A percentile compares a stretch with the other conserved stretches of the same genome.
Conservation (phyloP, 1,140 invertebrate species). For the Drosophila sp. region DNA sequence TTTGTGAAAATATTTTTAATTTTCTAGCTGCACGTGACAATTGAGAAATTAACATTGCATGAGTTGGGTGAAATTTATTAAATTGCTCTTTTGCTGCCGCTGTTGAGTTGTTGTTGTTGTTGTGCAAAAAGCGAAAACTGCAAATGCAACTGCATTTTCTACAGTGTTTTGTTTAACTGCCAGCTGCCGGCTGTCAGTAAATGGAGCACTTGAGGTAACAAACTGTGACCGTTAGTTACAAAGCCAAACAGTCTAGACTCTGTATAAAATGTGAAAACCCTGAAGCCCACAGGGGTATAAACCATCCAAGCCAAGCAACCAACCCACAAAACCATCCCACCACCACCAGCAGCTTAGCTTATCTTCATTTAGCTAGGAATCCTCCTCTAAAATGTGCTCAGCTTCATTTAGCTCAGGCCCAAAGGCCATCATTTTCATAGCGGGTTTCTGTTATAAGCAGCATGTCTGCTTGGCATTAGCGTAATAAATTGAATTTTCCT, state of each 20-base stretch:
- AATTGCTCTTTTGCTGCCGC: slow-evolving; percentile 6
- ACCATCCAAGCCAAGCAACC: neutral
- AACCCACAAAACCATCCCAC: neutral
- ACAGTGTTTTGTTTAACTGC: slow-evolving; percentile 2
- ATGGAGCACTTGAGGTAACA: slow-evolving; percentile 44
- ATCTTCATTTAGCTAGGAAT: slow-evolving; percentile 4
- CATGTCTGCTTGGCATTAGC: slow-evolving; percentile 6
- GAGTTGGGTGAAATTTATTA: slow-evolving; percentile 29
- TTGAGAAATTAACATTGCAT: slow-evolving; percentile 65
- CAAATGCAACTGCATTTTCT: slow-evolving; percentile 19
- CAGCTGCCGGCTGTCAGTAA: slow-evolving; percentile 18
- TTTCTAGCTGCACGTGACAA: slow-evolving; percentile 35
- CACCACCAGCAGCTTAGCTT: neutral
- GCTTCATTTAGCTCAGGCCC: neutral
- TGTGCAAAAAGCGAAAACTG: slow-evolving; percentile 63
- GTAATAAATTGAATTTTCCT: slow-evolving; percentile 3
- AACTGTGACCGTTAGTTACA: slow-evolving; percentile 60
- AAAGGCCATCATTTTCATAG: slow-evolving; percentile 6
- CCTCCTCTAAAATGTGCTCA: slow-evolving; percentile 2
- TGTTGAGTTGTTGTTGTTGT: neutral
- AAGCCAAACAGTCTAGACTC: slow-evolving; percentile 4
- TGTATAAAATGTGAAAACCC: neutral
- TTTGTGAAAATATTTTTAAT: neutral
- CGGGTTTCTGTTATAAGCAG: neutral
- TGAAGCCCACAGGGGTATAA: neutral